Percentiles rank a stretch among this genome's conserved stretches.
These are phyloP conservation scores for Ips nitidus DNA, from an alignment of 1,140 invertebrate species.

Conservation along the genomic window DNA sequence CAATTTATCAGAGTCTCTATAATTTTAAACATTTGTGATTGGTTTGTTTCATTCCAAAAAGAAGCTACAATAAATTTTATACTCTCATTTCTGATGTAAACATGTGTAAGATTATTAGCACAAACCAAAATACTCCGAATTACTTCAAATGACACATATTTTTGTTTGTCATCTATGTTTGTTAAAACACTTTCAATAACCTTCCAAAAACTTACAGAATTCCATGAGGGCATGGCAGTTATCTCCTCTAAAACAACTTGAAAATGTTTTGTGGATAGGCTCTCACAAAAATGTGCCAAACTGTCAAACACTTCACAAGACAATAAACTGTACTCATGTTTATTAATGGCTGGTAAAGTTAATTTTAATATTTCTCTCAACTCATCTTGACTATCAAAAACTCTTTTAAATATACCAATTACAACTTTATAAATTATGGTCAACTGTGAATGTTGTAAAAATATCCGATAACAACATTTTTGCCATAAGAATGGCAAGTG, in stretches of 20 bases:
- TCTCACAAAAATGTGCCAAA: slow-evolving; percentile 29
- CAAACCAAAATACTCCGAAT: slow-evolving; percentile 8
- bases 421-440: slow-evolving; percentile 32
- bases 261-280: slow-evolving; percentile 16
- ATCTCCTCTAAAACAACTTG: slow-evolving; percentile 31
- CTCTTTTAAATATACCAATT: slow-evolving; percentile 35
- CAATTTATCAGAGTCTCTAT: no score
- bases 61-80: slow-evolving; percentile 13
- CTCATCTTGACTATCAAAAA: slow-evolving; percentile 14
- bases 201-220: slow-evolving; percentile 34
- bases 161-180: neutral
- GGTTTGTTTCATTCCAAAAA: slow-evolving; percentile 14
- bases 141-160: slow-evolving; percentile 10
- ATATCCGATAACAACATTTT: slow-evolving; percentile 42
- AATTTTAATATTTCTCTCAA: slow-evolving; percentile 17
- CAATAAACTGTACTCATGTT: slow-evolving; percentile 30
- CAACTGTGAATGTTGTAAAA: slow-evolving; percentile 41
- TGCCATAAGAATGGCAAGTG: slow-evolving; percentile 44
- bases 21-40: no score
- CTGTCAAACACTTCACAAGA: slow-evolving; percentile 25
- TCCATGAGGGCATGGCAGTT: slow-evolving; percentile 31
- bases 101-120: slow-evolving; percentile 28
- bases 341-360: slow-evolving; percentile 38
- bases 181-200: slow-evolving; percentile 24
- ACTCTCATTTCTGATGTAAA: slow-evolving; percentile 34